These are phyloP conservation scores for Dermochelys coriacea DNA, from an alignment of 2,797 vertebrate species.

Conservation along the genomic window DNA sequence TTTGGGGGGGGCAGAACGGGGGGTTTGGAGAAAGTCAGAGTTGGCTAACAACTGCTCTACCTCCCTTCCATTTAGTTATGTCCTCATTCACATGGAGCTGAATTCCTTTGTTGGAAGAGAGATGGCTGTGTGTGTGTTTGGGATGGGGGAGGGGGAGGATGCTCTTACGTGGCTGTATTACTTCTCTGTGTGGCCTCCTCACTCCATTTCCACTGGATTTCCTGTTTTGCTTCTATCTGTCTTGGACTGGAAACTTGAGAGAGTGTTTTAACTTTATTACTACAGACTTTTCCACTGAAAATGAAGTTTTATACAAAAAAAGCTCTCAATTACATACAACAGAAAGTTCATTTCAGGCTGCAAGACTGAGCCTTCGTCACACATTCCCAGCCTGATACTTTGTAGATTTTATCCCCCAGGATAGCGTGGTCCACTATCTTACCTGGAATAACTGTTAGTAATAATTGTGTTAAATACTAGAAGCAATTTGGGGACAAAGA, in stretches of 20 bases:
- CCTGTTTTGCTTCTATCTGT: neutral
- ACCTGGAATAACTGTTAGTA: neutral
- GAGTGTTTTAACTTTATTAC: neutral
- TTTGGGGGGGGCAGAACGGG: too few relatives aligned
- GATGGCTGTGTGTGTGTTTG: neutral
- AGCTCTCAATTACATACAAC: neutral
- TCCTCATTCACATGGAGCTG: neutral
- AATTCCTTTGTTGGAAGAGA: neutral
- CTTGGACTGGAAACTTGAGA: constrained; percentile 38
- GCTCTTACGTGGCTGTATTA: neutral
- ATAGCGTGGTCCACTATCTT: neutral
- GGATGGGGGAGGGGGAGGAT: neutral
- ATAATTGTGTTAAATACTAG: neutral
- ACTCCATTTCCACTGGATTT: neutral
- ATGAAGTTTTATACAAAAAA: neutral
- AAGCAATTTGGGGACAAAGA: constrained; percentile 35
- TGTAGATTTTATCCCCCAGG: neutral
- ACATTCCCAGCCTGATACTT: neutral
- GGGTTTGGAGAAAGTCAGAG: neutral
- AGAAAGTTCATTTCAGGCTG: neutral
- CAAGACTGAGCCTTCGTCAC: constrained; percentile 2
- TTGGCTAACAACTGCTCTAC: too few relatives aligned
- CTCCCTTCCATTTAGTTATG: neutral
- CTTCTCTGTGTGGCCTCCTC: constrained; percentile 7
- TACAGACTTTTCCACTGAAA: neutral